These are phyloP conservation scores for Melitaea athalia DNA, from an alignment of 2,888 invertebrate genomes.

Conservation along the genomic window DNA sequence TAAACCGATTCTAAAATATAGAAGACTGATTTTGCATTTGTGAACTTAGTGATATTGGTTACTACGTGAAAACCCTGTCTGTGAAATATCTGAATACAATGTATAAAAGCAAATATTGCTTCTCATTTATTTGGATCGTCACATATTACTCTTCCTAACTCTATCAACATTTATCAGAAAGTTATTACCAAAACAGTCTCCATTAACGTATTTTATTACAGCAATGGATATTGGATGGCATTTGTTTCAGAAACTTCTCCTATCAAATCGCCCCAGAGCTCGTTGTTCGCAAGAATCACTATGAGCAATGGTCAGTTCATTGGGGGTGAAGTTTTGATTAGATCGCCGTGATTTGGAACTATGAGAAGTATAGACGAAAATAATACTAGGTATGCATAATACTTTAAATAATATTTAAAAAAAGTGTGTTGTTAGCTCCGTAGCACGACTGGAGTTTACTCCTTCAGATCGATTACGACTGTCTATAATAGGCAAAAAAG, in stretches of 20 bases:
- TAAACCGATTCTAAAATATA: no score
- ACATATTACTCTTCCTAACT: neutral
- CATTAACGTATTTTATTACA: conserved; percentile 30
- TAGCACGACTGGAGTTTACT: no score
- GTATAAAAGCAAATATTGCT: neutral
- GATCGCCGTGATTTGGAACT: conserved; percentile 19
- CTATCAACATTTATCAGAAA: neutral
- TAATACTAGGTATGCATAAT: neutral
- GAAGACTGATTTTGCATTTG: no score
- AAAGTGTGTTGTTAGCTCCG: no score
- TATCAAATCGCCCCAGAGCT: conserved; percentile 37
- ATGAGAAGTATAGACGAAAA: conserved; percentile 1
- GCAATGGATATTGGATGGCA: conserved; percentile 21
- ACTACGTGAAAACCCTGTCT: no score
- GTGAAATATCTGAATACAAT: no score
- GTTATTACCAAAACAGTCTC: conserved; percentile 4
- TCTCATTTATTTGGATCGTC: neutral
- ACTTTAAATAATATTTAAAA: neutral
- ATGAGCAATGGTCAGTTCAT: conserved; percentile 23
- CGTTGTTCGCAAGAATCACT: conserved; percentile 27
- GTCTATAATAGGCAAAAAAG: no score
- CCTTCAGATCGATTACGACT: no score
- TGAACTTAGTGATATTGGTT: no score
- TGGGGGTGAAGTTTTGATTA: conserved; percentile 32
- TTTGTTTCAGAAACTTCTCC: conserved; percentile 31